Conservation (phyloP, 2,888 invertebrate species). For the Hyposoter didymator region DNA sequence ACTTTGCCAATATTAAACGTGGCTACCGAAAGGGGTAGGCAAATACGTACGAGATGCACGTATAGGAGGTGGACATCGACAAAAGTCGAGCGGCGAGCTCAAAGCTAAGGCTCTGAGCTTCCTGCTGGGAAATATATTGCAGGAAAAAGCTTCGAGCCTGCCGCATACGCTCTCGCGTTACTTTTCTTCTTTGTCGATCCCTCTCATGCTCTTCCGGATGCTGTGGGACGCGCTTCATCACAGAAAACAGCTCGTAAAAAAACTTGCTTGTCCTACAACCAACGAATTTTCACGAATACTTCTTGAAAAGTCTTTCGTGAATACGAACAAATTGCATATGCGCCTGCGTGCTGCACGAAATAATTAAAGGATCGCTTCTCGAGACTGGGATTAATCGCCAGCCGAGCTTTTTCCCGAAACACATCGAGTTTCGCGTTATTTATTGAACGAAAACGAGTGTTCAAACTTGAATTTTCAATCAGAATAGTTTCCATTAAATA, state of each 20-base stretch:
- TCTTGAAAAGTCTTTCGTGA: background rate
- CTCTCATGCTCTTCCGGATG: conserved; percentile 43
- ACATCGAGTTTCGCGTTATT: background rate
- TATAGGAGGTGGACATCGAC: conserved; percentile 73
- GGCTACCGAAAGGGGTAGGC: conserved; percentile 70
- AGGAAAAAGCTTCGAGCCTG: conserved; percentile 18
- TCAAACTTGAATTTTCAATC: too few relatives aligned
- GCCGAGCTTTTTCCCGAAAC: background rate
- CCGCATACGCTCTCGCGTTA: conserved; percentile 25
- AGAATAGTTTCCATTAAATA: too few relatives aligned
- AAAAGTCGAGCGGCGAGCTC: conserved; percentile 78
- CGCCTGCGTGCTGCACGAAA: background rate
- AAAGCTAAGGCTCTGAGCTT: conserved; percentile 73
- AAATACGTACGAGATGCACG: conserved; percentile 33
- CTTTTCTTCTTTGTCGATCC: conserved; percentile 53
- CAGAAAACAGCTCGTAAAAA: conserved; percentile 36
- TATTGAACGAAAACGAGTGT: too few relatives aligned
- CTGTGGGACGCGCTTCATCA: conserved; percentile 30
- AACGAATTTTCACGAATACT: background rate
- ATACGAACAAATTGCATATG: background rate
- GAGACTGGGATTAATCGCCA: background rate
- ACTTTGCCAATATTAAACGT: conserved; percentile 83
- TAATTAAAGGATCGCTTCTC: background rate
- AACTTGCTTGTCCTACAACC: background rate
- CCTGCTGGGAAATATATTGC: conserved; percentile 24